phyloP scores from a whole-genome alignment of 30 jellyfish, hydroid and myxozoan species.

The Cassiopea andromeda region DNA sequence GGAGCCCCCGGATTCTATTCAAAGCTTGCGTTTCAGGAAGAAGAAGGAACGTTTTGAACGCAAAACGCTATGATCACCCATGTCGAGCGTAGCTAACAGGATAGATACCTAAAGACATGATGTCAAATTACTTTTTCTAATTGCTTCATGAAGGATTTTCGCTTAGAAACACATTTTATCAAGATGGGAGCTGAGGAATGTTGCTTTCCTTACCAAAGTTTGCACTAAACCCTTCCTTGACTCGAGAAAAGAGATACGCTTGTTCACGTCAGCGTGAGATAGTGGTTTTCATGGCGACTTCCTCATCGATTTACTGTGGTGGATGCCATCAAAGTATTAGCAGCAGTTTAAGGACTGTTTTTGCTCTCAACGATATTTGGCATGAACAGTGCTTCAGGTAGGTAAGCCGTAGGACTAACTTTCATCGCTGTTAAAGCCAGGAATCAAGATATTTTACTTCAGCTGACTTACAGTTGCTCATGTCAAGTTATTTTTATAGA shows the following conservation, averaged over 20 bases:
- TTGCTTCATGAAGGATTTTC: background rate
- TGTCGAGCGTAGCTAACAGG: no score
- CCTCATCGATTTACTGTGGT: constrained; percentile 27
- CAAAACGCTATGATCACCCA: no score
- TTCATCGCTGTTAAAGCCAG: background rate
- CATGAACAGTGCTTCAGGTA: constrained; percentile 83
- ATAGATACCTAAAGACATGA: no score
- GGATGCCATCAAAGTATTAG: constrained; percentile 45
- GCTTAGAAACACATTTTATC: background rate
- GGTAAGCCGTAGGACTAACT: background rate
- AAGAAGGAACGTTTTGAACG: no score
- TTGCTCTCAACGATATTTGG: constrained; percentile 71
- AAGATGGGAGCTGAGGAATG: background rate
- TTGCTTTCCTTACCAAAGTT: background rate
- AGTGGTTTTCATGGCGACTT: background rate
- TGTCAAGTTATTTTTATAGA: no score
- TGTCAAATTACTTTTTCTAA: background rate
- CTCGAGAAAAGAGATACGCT: background rate
- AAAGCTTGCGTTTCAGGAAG: no score
- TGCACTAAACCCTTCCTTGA: background rate
- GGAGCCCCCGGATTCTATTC: no score
- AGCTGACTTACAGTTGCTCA: no score
- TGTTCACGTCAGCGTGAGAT: background rate
- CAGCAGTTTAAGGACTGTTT: constrained; percentile 33
- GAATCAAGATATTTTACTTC: no score